Evolutionary conservation across 2,888 invertebrate genomes (phyloP), one percentile per base, ranked within the genome.

Genomic region (Tenodera sinensis): DNA sequence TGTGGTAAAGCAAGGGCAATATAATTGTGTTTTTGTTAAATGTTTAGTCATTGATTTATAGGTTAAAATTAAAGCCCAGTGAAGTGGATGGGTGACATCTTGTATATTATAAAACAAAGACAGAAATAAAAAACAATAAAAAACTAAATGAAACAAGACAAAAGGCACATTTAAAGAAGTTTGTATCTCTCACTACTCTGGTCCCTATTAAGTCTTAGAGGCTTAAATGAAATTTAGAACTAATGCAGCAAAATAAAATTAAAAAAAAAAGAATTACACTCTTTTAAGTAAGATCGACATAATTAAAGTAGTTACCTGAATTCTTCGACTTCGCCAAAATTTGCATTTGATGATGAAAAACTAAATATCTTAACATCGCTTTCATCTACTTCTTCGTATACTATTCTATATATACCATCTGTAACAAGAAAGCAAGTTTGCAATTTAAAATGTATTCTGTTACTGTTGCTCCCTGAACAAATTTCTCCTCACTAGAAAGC

Each of bases 351-450:
- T 0, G 97, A 97, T 0, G 98, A 97, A 92, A 98, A 97, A 93
- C 97, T 97, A 92, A 98, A 96, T 90, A 98, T 96, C 92, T 98
- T 98, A 30, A 99, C 99, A 91, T 97, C 97, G 85, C 97, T 97
- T 93, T 97, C 97, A 91, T 98, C 97, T 0, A 97, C 97, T 92
- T 97, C 97, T 92, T 98, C 97, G 91, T 97, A 98, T 14, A 97
- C 95, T 94, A 98, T 97, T 92, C 97, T 95, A 94, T 96, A 97
- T 82, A 96, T 94, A 90, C 96, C 96, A 92, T 97, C 97, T 96
- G 93, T 83, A 93, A 92, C 89, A 42, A 42, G 7, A 34, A 3
- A 34, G 34, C 34, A 34, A 42, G 12, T 1, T 12, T 1, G 12
- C 42, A 12, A 42, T 12, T 34, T 34, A 34, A 34, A 34, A 34